Percentiles rank a stretch among this genome's conserved stretches.
Evolutionary conservation across 2,888 invertebrate genomes (phyloP).

Genomic region (Nymphalis c-album): DNA sequence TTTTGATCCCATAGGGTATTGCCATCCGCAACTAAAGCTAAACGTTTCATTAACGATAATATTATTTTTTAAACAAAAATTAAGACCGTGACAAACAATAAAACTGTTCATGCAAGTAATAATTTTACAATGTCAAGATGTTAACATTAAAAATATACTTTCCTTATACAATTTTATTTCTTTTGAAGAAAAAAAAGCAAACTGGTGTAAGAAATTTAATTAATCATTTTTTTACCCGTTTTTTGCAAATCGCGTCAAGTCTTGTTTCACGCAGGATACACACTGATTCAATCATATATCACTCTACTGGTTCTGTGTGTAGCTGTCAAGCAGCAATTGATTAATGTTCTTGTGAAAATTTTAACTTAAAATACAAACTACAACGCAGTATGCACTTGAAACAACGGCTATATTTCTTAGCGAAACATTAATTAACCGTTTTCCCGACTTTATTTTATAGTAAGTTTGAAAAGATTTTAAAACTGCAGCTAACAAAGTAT

Average conservation of each 20-base stretch:
- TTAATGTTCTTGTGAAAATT: slow-evolving; percentile 7
- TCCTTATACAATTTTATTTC: no score
- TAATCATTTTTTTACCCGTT: neutral
- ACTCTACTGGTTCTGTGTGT: slow-evolving; percentile 8
- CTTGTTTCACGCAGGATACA: slow-evolving; percentile 11
- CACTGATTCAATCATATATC: slow-evolving; percentile 11
- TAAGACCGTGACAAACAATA: no score
- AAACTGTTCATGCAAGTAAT: no score
- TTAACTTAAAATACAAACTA: slow-evolving; percentile 9
- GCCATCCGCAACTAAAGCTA: no score
- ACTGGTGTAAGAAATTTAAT: neutral
- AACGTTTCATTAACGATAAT: no score
- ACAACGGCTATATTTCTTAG: slow-evolving; percentile 11
- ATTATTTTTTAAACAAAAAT: no score
- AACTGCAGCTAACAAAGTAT: slow-evolving; percentile 14
- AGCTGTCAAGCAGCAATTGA: slow-evolving; percentile 13
- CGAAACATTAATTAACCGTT: slow-evolving; percentile 12
- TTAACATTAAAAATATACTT: no score
- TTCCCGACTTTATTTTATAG: slow-evolving; percentile 13
- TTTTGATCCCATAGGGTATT: no score
- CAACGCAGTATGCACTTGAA: slow-evolving; percentile 9
- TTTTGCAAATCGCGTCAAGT: slow-evolving; percentile 1
- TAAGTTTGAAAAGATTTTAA: slow-evolving; percentile 12
- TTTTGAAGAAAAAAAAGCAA: neutral
- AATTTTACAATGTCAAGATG: no score